A percentile compares a stretch with the other conserved stretches of the same genome.
These are phyloP conservation scores for Dinomys branickii DNA, from an alignment of 2,113 vertebrate species.

Conservation along the genomic window DNA sequence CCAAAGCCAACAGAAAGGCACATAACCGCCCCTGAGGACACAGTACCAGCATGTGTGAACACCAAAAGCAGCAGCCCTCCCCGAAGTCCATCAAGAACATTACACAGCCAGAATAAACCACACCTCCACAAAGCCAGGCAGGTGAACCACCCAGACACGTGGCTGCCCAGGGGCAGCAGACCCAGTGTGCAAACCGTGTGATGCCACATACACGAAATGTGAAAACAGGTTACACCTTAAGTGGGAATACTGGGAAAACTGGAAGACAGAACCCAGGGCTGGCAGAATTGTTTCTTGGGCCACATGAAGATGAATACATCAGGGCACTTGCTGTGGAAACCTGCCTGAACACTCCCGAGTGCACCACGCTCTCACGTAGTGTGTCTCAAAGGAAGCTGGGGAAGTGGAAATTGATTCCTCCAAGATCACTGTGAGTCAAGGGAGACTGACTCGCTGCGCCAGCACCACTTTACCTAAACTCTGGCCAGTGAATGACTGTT, in stretches of 20 bases:
- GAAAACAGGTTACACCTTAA: not conserved
- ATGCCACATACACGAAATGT: accelerated
- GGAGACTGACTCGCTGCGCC: accelerated
- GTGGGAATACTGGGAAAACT: not conserved
- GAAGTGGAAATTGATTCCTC: not conserved
- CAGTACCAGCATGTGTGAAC: accelerated
- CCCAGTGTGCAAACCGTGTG: accelerated
- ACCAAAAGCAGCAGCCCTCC: not conserved
- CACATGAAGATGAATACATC: not conserved
- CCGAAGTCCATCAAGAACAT: accelerated
- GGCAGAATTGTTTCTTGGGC: accelerated
- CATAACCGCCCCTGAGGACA: not conserved
- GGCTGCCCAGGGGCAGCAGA: not conserved
- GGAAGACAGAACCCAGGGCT: too few species aligned
- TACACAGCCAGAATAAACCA: not conserved
- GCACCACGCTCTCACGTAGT: not conserved
- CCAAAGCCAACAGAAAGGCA: accelerated
- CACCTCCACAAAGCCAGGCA: not conserved
- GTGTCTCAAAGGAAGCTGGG: not conserved
- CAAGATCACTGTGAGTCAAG: not conserved
- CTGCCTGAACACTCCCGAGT: not conserved
- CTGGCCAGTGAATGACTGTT: accelerated
- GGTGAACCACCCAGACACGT: accelerated
- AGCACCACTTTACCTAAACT: accelerated
- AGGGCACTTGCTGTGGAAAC: accelerated